Evolutionary conservation across 1,140 invertebrate species (phyloP), one percentile per base, ranked within the genome.

Genomic region (Armadillidium nasatum): DNA sequence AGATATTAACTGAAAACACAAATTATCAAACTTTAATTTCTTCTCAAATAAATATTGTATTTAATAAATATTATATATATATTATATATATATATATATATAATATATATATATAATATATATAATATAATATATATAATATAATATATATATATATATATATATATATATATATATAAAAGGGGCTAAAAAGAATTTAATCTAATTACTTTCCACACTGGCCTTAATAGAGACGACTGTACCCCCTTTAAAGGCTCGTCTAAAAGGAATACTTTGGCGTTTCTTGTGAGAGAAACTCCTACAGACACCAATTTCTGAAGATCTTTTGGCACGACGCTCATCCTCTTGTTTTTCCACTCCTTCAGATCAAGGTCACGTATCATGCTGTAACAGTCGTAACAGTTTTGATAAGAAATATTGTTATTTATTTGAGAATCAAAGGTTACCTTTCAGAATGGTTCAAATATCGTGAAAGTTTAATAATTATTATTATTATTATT

Each of bases 21-120:
- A 10, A n/a, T n/a, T n/a, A n/a, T 50, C 46, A 50, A 1, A 60
- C 19, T 1, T 3, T 4, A 7, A 7, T 2, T 60, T 60, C n/a
- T n/a, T n/a, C n/a, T n/a, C n/a, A 60, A 4, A 60, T 13, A 15
- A 3, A 60, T 60, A 3, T 2, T 60, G 7, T 60, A 60, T 60
- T 3, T 19, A 13, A 4, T 4, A 3, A 60, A 2, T 3, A 2
- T 2, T 60, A 60, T 60, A 15, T 15, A 60, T 60, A 60, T 60
- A 60, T 60, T 4, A 60, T 60, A 60, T 60, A 60, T 60, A 60
- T 60, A 60, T 60, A 60, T 60, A 60, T 60, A 60, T 60, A 60
- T 60, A n/a, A n/a, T n/a, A n/a, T n/a, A n/a, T n/a, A n/a, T n/a
- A n/a, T n/a, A n/a, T n/a, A n/a, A n/a, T n/a, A n/a, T n/a, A n/a